Evolutionary conservation across 1,140 invertebrate species (phyloP).

Genomic region (Ceratoteleas bidentatus): DNA sequence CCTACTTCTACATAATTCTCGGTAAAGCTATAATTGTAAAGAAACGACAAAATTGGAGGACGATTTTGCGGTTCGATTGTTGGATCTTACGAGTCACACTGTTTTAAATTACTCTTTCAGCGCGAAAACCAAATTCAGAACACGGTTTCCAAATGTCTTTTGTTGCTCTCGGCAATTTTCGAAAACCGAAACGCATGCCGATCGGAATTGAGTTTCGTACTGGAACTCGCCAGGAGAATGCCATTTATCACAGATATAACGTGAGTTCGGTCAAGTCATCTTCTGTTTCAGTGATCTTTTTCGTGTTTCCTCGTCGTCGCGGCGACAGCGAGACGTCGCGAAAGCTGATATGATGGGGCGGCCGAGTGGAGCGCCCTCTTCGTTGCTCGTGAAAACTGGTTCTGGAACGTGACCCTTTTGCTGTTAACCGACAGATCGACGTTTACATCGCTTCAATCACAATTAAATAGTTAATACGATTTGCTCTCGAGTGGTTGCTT

Average conservation of each 20-base stretch:
- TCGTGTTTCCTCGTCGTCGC: background rate
- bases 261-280: background rate
- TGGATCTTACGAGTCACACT: too few species aligned
- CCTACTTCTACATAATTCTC: too few species aligned
- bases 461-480: background rate
- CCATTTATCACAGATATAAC: conserved; percentile 8
- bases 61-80: too few species aligned
- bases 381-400: conserved; percentile 1
- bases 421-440: too few species aligned
- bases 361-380: too few species aligned
- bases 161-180: background rate
- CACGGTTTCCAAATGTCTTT: background rate
- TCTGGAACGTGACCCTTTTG: background rate
- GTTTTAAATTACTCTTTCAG: too few species aligned
- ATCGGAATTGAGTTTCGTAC: conserved; percentile 13
- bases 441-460: background rate
- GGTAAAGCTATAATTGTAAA: too few species aligned
- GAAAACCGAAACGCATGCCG: background rate
- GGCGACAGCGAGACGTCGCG: too few species aligned
- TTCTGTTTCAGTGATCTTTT: background rate
- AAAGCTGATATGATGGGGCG: background rate
- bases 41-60: too few species aligned
- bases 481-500: background rate
- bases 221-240: conserved; percentile 10
- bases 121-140: too few species aligned